Percentiles rank a stretch among this genome's conserved stretches.
phyloP scores from a whole-genome alignment of 1,140 invertebrate species.

The Trichomalopsis sarcophagae region DNA sequence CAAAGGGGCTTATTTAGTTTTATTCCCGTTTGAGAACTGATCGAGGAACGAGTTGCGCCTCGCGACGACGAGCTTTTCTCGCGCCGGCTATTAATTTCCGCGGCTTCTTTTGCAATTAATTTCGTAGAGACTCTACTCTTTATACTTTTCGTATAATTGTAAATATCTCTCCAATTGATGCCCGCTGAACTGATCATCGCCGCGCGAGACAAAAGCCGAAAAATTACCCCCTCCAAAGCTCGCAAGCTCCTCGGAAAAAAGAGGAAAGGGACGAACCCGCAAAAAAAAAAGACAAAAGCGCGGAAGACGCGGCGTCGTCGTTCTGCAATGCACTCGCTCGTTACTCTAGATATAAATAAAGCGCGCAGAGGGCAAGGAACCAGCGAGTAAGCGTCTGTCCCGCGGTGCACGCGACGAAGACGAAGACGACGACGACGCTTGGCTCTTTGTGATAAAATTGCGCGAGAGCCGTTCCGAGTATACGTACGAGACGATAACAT shows the following conservation, averaged over 20 bases:
- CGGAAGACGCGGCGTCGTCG: not conserved
- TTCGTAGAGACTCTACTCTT: not conserved
- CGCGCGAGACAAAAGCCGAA: not conserved
- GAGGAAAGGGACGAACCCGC: constrained; percentile 13
- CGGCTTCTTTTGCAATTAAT: not conserved
- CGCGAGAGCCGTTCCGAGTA: not conserved
- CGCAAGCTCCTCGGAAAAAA: not conserved
- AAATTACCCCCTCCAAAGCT: not conserved
- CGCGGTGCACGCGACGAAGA: constrained; percentile 18
- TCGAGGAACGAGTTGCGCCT: not conserved
- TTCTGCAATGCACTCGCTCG: constrained; percentile 50
- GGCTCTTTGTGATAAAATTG: constrained; percentile 50
- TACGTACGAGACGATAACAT: not conserved
- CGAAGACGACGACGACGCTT: constrained; percentile 31
- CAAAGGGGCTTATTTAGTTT: constrained; percentile 12
- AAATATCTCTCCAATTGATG: not conserved
- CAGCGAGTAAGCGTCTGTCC: constrained; percentile 40
- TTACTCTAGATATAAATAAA: constrained; percentile 62
- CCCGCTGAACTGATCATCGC: too few species aligned
- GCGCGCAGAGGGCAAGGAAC: constrained; percentile 61
- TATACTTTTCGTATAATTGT: not conserved
- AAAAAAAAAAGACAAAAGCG: constrained; percentile 36
- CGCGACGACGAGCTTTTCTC: not conserved
- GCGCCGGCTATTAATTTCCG: not conserved
- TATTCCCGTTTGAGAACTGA: not conserved